Percentiles rank a stretch among this genome's conserved stretches.
Evolutionary conservation across 23 tunicate genomes (phyloP).

Genomic region (Halocynthia roretzi): DNA sequence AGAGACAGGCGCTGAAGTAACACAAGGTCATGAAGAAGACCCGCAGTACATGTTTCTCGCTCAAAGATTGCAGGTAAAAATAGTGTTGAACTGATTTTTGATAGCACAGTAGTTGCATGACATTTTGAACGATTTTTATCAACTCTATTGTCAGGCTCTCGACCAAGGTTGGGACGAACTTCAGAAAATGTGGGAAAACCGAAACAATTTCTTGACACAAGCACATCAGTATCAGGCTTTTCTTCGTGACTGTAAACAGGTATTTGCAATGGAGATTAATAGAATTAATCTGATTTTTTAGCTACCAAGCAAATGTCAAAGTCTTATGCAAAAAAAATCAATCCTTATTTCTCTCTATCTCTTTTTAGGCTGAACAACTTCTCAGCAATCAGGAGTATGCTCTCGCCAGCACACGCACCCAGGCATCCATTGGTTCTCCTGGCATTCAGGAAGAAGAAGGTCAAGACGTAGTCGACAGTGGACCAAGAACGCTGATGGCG

Average conservation of each 20-base stretch:
- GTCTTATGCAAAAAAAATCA: background rate
- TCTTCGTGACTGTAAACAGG: constrained; percentile 76
- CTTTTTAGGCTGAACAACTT: constrained; percentile 64
- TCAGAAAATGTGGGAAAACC: constrained; percentile 82
- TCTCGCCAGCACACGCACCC: constrained; percentile 47
- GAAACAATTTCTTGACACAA: constrained; percentile 61
- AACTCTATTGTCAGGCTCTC: constrained; percentile 24
- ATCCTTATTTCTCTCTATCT: background rate
- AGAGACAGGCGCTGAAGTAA: constrained; percentile 61
- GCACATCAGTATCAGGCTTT: constrained; percentile 74
- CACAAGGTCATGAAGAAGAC: constrained; percentile 63
- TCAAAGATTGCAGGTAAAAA: constrained; percentile 45
- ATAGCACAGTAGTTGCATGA: background rate
- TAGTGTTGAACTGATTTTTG: background rate
- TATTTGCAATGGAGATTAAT: background rate
- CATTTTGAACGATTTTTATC: background rate
- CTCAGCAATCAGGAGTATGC: constrained; percentile 91
- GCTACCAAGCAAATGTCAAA: background rate
- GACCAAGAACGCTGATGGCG: background rate
- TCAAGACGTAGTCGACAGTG: constrained; percentile 4
- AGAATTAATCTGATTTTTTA: background rate
- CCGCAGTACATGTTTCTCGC: constrained; percentile 92
- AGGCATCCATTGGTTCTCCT: constrained; percentile 22
- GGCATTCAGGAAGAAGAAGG: constrained; percentile 9
- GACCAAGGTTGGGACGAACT: constrained; percentile 95